A percentile compares a stretch with the other conserved stretches of the same genome.
phyloP scores from a whole-genome alignment of 92 coral and sea anemone species.

The Umimayanthus kanabou region DNA sequence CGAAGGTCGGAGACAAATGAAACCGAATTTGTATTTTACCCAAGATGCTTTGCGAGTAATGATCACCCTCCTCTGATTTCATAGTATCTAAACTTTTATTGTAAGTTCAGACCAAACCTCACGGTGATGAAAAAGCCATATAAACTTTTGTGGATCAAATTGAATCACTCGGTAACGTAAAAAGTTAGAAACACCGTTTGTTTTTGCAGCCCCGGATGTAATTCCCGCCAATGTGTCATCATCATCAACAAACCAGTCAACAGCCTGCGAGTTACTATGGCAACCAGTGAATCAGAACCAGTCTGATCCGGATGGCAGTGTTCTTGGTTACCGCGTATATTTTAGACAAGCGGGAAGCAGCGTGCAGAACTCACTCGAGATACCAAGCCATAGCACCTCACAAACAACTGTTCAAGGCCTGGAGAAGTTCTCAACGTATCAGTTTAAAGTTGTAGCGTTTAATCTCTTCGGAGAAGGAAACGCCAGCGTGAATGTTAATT shows the following conservation, averaged over 20 bases:
- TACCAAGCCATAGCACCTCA: background rate
- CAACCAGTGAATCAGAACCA: background rate
- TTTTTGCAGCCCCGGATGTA: slow-evolving; percentile 11
- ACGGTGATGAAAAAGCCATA: too few species aligned
- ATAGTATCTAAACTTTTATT: too few species aligned
- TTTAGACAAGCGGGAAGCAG: background rate
- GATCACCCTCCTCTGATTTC: too few species aligned
- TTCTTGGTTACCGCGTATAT: slow-evolving; percentile 15
- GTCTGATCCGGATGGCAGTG: background rate
- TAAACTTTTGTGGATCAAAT: too few species aligned
- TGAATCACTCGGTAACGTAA: background rate
- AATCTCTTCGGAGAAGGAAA: slow-evolving; percentile 15
- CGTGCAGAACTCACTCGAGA: background rate
- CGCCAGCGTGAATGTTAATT: slow-evolving; percentile 14
- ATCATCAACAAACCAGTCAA: slow-evolving; percentile 8
- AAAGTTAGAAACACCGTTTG: background rate
- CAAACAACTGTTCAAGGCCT: background rate
- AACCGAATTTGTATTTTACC: too few species aligned
- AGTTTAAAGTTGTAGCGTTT: background rate
- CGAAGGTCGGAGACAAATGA: too few species aligned
- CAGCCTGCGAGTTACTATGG: slow-evolving; percentile 5
- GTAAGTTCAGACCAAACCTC: too few species aligned
- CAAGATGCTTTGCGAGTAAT: too few species aligned
- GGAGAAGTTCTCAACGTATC: background rate
- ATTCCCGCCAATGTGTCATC: slow-evolving; percentile 12